Evolutionary conservation across 2,113 vertebrate genomes (phyloP), one percentile per base, ranked within the genome.

Genomic region (Podarcis muralis): DNA sequence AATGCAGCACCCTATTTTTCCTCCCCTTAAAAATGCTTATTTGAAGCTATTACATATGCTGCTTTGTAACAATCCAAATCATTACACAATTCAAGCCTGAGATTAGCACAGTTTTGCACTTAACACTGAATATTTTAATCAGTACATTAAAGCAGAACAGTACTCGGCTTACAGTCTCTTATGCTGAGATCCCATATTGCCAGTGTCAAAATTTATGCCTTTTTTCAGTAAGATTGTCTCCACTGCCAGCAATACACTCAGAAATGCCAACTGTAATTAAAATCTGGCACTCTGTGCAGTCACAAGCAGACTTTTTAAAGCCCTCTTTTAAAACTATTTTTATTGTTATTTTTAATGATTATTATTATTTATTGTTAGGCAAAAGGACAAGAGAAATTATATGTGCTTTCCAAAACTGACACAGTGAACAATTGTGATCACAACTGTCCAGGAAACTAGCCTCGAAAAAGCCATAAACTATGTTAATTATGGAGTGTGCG

Each of bases 181-280:
- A 95, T 88, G 95, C 94, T 95, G 96, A 94, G 97, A 92, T 96
- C 95, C 97, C 97, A 97, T 96, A 97, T 97, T 97, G 97, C 96
- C 96, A 93, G 93, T 97, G 97, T 97, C 97, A 97, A 97, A 97
- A 97, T 97, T 97, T 93, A 96, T 96, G 97, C 95, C 97, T 97
- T 97, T 96, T 96, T 97, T 96, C 96, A 97, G 96, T 94, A 96
- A 97, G 95, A 97, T 94, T 95, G 93, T 95, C 94, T 93, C 96
- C 94, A 96, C 94, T 97, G 97, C 97, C 97, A 97, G 96, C 96
- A 97, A 94, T 95, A 96, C 92, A 65, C 93, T 97, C 95, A 95
- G 96, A 97, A 97, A 97, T 97, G 97, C 97, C 97, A 97, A 97
- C 94, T 96, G 97, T 96, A 97, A 97, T 97, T 97, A 97, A 97